Conservation (phyloP, 1,140 invertebrate species). For the Drosophila nebulosa region DNA sequence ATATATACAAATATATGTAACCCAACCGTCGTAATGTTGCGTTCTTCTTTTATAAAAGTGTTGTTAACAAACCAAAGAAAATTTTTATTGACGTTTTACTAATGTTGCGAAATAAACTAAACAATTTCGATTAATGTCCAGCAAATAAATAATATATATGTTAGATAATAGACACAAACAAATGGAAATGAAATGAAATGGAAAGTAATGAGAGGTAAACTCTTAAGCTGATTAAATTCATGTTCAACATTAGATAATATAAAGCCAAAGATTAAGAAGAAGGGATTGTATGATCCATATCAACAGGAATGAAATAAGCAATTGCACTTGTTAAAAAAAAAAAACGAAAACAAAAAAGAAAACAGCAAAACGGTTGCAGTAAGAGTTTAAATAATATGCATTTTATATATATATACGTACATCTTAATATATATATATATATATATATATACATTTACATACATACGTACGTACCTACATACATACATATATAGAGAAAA, state of each 20-base stretch:
- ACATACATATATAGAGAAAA: slow-evolving; percentile 32
- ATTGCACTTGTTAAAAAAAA: slow-evolving; percentile 70
- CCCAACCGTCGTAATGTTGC: slow-evolving; percentile 71
- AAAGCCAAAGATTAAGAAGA: too few species aligned
- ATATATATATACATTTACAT: slow-evolving; percentile 22
- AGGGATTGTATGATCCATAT: too few species aligned
- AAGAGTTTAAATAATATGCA: slow-evolving; percentile 1
- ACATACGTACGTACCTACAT: slow-evolving; percentile 13
- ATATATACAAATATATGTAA: slow-evolving; percentile 50
- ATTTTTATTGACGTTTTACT: slow-evolving; percentile 70
- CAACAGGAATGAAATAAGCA: slow-evolving; percentile 33
- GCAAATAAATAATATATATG: background rate
- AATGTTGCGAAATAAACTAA: slow-evolving; percentile 47
- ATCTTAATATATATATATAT: slow-evolving; percentile 19
- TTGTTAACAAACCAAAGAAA: slow-evolving; percentile 61
- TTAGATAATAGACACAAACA: background rate
- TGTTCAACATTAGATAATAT: background rate
- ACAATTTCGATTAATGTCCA: slow-evolving; percentile 47
- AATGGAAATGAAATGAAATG: too few species aligned
- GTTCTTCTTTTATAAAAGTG: slow-evolving; percentile 72
- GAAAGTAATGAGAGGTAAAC: background rate
- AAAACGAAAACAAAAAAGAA: too few species aligned
- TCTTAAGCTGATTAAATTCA: background rate
- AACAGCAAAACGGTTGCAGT: slow-evolving; percentile 20
- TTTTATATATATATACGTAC: slow-evolving; percentile 19